Base-by-base conservation (phyloP, 2,113 vertebrate genomes). In the Ciconia boyciana region DNA sequence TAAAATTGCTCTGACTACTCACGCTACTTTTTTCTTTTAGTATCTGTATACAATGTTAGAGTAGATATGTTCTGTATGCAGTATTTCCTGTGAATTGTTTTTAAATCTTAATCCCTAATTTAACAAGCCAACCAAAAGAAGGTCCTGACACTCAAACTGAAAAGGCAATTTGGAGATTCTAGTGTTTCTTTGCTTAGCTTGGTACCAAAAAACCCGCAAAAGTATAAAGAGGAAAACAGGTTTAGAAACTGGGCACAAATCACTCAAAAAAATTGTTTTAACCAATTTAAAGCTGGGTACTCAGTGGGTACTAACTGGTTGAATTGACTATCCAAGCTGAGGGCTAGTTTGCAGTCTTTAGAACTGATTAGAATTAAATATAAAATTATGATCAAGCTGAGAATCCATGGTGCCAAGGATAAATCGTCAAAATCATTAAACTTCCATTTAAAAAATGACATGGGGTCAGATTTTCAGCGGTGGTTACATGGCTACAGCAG, bases 191-290 rank as follows among this genome's bases (percentile, higher is more conserved):
- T 87, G 11, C 44, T 89, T 72, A 46, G 20, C 28, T 52, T 85
- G 34, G 17, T 46, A 54, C 6, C 0, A 29, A 83, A 69, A 43
- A 13, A 1, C 0, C 1, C 16, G 15, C 25, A 54, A 32, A 49
- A 31, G 2, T 29, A 11, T 70, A 10, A 22, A 69, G 18, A 70
- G 25, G 24, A 54, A 92, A 90, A 85, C 3, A 57, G 11, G 9
- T 13, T 65, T 69, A 65, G 31, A 80, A 87, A 58, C 57, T 24
- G 31, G 22, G 16, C 44, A 41, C 6, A 90, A 65, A 54, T 51
- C 22, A 54, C n/a, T 62, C 25, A 41, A 77, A 93, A 93, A 88
- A 68, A 26, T 29, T 49, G 4, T 54, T 91, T 85, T 65, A 85
- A 74, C 19, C 34, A 51, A 25, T 75, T 81, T 82, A 89, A 79